Base-by-base conservation (phyloP, 2,888 invertebrate species). In the Antheraea assamensis region DNA sequence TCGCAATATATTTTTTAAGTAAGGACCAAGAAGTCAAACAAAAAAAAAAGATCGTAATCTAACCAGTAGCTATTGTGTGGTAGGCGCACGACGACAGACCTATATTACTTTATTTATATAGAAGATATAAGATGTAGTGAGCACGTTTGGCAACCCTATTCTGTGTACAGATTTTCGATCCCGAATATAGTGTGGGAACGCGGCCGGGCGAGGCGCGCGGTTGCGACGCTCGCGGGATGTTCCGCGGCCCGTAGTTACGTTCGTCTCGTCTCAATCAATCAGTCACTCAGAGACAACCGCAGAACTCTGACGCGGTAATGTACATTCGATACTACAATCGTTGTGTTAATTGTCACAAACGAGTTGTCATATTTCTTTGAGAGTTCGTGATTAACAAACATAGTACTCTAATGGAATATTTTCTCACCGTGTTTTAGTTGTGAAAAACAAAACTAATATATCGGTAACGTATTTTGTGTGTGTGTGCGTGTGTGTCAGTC, bases 271-370 rank as follows among this genome's bases (percentile, higher is more conserved):
- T 66, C 21, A 72, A 70, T 74, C 81, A 83, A 85, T 84, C 87
- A 89, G 89, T 89, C 83, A 84, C 82, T 82, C 82, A 82, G 82
- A 82, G 79, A 78, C 84, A 83, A 77, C 80, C 79, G 82, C 52
- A 80, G 76, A 3, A 68, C n/a, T 21, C 75, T 78, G 83, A 78
- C 72, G 49, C 21, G 68, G 21, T 35, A 31, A 68, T 35, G 17
- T n/a, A 35, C 35, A 68, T 8, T 35, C 31, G 68, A 31, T 68
- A n/a, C 24, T 17, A 24, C 31, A 35, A 68, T 35, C 35, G 35
- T 35, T n/a, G 35, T 31, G 68, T 35, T 68, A 68, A 68, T 68
- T 68, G 35, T 35, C 64, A 66, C 64, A 66, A 31, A 31, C 64
- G 30, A 31, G 15, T 66, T 31, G 68, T 35, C 68, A 68, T 15